Percentiles rank a stretch among this genome's conserved stretches.
phyloP scores from a whole-genome alignment of 2,113 vertebrate genomes.

The Girardinichthys multiradiatus region DNA sequence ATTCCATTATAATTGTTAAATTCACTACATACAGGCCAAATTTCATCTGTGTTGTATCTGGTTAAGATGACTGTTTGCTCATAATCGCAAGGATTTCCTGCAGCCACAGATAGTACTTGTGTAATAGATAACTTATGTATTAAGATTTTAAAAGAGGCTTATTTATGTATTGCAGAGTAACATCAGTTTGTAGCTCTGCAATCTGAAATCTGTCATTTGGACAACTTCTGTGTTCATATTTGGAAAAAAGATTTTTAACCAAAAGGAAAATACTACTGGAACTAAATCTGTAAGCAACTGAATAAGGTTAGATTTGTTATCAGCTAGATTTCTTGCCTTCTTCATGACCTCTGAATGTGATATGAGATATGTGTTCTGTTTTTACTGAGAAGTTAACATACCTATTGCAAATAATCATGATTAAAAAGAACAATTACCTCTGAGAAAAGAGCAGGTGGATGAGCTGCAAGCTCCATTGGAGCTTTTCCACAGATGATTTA shows the following conservation, averaged over 20 bases:
- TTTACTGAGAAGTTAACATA: neutral
- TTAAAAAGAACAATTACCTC: neutral
- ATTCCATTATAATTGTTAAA: neutral
- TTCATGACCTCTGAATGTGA: conserved; percentile 1
- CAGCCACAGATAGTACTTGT: neutral
- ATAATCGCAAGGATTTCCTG: neutral
- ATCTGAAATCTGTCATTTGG: neutral
- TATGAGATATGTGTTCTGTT: neutral
- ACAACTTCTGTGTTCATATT: conserved; percentile 1
- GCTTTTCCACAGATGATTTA: conserved; percentile 24
- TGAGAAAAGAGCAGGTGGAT: neutral
- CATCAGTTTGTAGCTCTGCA: neutral
- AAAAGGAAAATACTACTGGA: neutral
- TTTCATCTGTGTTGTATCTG: neutral
- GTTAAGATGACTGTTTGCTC: neutral
- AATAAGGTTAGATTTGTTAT: neutral
- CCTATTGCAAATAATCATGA: neutral
- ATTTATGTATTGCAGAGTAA: conserved; percentile 1
- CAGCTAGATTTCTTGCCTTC: neutral
- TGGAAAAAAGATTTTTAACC: conserved; percentile 10
- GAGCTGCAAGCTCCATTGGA: conserved; percentile 7
- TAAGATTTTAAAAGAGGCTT: neutral
- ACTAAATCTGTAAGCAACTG: conserved; percentile 13
- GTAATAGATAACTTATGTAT: neutral
- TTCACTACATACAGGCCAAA: neutral